A percentile compares a stretch with the other conserved stretches of the same genome.
Conservation (phyloP, 2,888 invertebrate genomes). For the Rhagophthalmus giganteus region DNA sequence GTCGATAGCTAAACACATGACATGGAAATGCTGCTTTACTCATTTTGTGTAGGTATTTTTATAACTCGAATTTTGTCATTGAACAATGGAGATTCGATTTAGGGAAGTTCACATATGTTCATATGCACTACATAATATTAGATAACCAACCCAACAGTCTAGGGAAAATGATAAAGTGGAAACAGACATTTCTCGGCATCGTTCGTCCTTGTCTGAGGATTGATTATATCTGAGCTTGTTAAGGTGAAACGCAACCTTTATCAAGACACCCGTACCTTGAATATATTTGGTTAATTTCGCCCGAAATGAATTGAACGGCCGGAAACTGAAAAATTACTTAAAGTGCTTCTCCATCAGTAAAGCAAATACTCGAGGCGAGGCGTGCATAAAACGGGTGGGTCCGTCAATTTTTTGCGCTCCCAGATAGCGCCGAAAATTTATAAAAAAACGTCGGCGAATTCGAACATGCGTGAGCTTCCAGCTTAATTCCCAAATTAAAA, state of each 20-base stretch:
- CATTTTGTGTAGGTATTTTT: too few relatives aligned
- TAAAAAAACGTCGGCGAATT: neutral
- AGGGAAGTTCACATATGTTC: too few relatives aligned
- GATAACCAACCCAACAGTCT: neutral
- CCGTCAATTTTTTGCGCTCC: too few relatives aligned
- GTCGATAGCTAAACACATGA: too few relatives aligned
- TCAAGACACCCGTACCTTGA: constrained; percentile 14
- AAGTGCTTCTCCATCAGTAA: constrained; percentile 9
- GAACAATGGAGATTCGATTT: too few relatives aligned
- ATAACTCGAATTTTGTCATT: too few relatives aligned
- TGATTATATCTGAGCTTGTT: constrained; percentile 25
- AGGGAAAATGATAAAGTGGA: constrained; percentile 3
- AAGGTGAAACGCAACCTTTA: constrained; percentile 23
- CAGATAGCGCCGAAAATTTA: too few relatives aligned
- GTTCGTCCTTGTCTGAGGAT: constrained; percentile 10
- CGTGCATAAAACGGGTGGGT: too few relatives aligned
- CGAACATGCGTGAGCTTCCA: neutral
- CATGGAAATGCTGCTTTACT: too few relatives aligned
- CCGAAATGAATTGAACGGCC: constrained; percentile 9
- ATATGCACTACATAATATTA: too few relatives aligned
- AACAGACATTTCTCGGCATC: constrained; percentile 3
- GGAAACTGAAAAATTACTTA: constrained; percentile 13
- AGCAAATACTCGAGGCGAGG: constrained; percentile 3
- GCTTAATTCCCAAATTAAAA: constrained; percentile 3
- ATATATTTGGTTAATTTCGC: constrained; percentile 17